Evolutionary conservation across 2,113 vertebrate species (phyloP), one percentile per base, ranked within the genome.

Genomic region (Shinisaurus crocodilurus): DNA sequence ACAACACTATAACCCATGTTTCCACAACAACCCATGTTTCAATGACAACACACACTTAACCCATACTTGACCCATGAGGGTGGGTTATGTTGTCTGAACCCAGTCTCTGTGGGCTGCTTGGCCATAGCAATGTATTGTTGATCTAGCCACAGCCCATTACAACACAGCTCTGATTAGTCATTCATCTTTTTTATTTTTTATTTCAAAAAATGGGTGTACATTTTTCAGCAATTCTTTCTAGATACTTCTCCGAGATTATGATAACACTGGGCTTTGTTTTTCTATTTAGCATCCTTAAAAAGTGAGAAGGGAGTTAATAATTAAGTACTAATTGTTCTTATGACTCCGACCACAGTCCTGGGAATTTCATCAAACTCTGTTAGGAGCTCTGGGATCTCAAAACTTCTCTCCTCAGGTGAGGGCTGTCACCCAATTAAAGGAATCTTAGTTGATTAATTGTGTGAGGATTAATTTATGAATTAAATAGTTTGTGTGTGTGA

Each of bases 311-410:
- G 60, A 70, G 20, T 34, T 86, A 60, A 90, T 79, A 94, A 86
- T 2, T 80, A 34, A 25, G n/a, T 85, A 70, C 50, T 90, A 88
- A 90, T 91, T 87, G 70, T 92, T 88, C 54, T 25, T 57, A 87
- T 15, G 81, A 91, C 87, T 81, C 6, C 23, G 85, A 90, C 1
- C 25, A 74, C 81, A 90, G 16, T 57, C 74, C 1, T 92, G 88
- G 70, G 86, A 94, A 77, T 86, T 93, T 87, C 34, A 69, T 90
- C 9, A 23, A 43, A 57, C 80, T 89, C 77, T 83, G 60, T 60
- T 87, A n/a, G 89, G 72, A 6, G 6, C 48, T 65, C 6, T 74
- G 85, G 1, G 25, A 34, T 87, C 82, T 83, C 87, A 82, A 88
- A 90, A 91, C 1, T 5, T 16, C 84, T 29, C 4, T 76, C 76